Conservation (phyloP, 2,797 vertebrate species). For the Champsocephalus esox region DNA sequence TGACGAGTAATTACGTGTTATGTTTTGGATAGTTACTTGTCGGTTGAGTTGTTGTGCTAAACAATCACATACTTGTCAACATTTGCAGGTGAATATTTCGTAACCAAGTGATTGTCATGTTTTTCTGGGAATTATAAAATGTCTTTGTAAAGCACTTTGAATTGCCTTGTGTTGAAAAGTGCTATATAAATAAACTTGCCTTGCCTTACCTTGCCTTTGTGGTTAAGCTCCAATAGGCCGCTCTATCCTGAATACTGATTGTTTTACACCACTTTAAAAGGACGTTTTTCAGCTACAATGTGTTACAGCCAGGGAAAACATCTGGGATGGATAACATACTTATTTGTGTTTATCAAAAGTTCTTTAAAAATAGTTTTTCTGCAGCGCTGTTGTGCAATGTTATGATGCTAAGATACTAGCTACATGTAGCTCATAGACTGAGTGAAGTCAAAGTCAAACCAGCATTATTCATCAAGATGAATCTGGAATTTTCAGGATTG, state of each 20-base stretch:
- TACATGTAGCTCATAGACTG: not conserved
- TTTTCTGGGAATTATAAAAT: constrained; percentile 1
- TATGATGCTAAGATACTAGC: not conserved
- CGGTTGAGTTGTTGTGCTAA: constrained; percentile 13
- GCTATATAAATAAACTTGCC: too few species aligned
- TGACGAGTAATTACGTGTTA: not conserved
- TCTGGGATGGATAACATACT: too few species aligned
- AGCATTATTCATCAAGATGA: not conserved
- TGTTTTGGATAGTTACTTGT: not conserved
- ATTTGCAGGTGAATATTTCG: not conserved
- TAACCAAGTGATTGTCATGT: not conserved
- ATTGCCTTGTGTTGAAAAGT: too few species aligned
- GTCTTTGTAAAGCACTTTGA: not conserved
- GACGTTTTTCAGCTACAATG: too few species aligned
- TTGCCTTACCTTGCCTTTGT: not conserved
- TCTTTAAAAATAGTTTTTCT: too few species aligned
- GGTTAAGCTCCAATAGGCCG: not conserved
- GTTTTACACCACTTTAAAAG: too few species aligned
- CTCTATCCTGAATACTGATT: not conserved
- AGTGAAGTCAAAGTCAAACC: not conserved
- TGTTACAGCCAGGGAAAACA: not conserved
- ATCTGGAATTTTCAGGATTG: not conserved
- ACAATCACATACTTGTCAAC: not conserved
- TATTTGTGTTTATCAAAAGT: not conserved
- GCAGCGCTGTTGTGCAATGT: not conserved